These are phyloP conservation scores for Phenganax subtilis DNA, from an alignment of 92 coral and sea anemone species.

Conservation along the genomic window DNA sequence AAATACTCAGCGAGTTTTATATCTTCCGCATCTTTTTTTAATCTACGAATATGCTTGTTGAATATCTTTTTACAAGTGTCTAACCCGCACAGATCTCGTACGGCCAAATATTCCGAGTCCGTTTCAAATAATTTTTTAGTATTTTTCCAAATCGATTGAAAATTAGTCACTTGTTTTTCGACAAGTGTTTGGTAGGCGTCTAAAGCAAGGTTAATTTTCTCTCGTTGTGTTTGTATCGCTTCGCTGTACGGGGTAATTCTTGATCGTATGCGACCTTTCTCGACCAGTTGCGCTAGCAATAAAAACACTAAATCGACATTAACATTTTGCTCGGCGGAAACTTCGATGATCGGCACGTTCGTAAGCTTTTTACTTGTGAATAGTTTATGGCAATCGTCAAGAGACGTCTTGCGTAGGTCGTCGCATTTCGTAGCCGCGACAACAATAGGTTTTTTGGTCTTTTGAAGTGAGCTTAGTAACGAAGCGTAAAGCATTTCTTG, in stretches of 20 bases:
- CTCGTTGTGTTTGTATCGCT: constrained; percentile 73
- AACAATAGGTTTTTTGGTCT: constrained; percentile 86
- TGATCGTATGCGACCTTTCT: constrained; percentile 87
- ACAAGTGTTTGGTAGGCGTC: constrained; percentile 80
- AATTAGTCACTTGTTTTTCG: constrained; percentile 69
- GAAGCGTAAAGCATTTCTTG: constrained; percentile 78
- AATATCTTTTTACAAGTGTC: constrained; percentile 88
- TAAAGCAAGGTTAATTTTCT: constrained; percentile 59
- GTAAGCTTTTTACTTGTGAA: constrained; percentile 78
- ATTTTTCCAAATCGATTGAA: constrained; percentile 91
- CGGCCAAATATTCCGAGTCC: constrained; percentile 58
- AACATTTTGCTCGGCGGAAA: constrained; percentile 76
- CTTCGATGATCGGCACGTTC: constrained; percentile 81
- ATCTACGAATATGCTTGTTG: constrained; percentile 79
- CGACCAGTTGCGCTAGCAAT: constrained; percentile 79
- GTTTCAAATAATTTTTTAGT: constrained; percentile 75
- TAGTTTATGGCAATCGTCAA: constrained; percentile 85
- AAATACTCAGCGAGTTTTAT: constrained; percentile 72
- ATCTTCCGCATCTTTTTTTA: constrained; percentile 84
- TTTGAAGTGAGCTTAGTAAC: constrained; percentile 66
- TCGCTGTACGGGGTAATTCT: constrained; percentile 83
- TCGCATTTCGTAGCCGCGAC: constrained; percentile 97
- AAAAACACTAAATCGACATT: constrained; percentile 89
- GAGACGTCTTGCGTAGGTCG: constrained; percentile 70
- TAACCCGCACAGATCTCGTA: constrained; percentile 79